phyloP scores from a whole-genome alignment of 2,113 vertebrate genomes.

The Campylomormyrus tamandua region DNA sequence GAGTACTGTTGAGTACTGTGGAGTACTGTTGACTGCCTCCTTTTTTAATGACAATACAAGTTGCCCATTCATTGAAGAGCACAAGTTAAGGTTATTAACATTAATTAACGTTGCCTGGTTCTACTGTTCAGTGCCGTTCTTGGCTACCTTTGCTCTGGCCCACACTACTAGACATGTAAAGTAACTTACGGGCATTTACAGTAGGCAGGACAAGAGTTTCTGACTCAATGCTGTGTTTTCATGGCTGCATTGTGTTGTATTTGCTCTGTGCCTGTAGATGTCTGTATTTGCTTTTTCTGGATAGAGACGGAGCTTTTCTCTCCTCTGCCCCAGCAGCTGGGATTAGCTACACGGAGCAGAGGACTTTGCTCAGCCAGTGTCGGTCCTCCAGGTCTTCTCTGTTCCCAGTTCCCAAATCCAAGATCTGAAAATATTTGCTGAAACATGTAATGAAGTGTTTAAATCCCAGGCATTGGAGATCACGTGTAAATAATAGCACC shows the following conservation, averaged over 20 bases:
- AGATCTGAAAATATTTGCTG: neutral
- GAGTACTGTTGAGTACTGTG: neutral
- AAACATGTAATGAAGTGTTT: neutral
- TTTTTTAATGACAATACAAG: neutral
- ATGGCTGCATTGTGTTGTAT: neutral
- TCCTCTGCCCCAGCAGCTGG: neutral
- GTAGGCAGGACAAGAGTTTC: neutral
- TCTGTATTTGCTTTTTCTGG: constrained; percentile 3
- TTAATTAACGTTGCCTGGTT: neutral
- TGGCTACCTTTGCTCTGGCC: neutral
- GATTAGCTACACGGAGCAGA: neutral
- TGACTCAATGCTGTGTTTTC: neutral
- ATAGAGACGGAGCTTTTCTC: neutral
- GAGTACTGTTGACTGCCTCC: neutral
- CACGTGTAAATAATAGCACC: neutral
- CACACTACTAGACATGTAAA: neutral
- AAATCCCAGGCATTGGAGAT: neutral
- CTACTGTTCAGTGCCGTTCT: neutral
- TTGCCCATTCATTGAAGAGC: neutral
- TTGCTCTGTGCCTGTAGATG: neutral
- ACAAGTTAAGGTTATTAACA: neutral
- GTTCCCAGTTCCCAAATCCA: neutral
- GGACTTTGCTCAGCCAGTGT: neutral
- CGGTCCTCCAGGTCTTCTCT: neutral
- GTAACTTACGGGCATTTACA: neutral